Evolutionary conservation across 2,888 invertebrate species (phyloP), one percentile per base, ranked within the genome.

Genomic region (Acleris sparsana): DNA sequence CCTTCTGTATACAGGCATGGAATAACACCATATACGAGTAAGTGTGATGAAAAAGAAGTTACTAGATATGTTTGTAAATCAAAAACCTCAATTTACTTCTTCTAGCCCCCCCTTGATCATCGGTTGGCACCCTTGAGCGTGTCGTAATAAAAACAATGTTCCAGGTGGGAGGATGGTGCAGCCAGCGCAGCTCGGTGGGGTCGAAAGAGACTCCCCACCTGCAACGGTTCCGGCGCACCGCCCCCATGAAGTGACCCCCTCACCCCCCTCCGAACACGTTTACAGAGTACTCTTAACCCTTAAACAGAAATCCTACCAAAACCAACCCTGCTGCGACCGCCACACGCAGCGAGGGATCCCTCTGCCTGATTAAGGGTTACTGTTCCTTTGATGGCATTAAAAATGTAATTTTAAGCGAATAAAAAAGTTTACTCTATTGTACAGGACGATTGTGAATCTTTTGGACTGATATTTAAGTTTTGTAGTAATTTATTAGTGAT

Each of bases 321-420:
- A 17, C n/a, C 46, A n/a, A 44, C 44, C 44, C 6, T 44, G n/a
- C 44, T 16, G 33, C 33, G 33, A 11, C 33, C 1, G 33, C 33
- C 33, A 25, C 33, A 4, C 39, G 39, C 39, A 33, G 39, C 39
- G 11, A 13, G 39, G 39, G 13, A 4, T 4, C 39, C 39, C 39
- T 13, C 13, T 39, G 39, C 39, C 39, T 46, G 46, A 17, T 46
- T 46, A 46, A 46, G 46, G 46, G 46, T 46, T 46, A 46, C 2
- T 46, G 52, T 44, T 60, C 53, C 52, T 61, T 57, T 52, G 60
- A 61, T 53, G 48, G 44, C 51, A 46, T 20, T 55, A 46, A 49
- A 64, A 33, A 70, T 80, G 79, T 83, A 85, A 87, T 86, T 77
- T 83, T 88, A 88, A 88, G 87, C 78, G 78, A 87, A 87, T 86